A percentile compares a stretch with the other conserved stretches of the same genome.
These are phyloP conservation scores for Misgurnus mizolepis DNA, from an alignment of 2,113 vertebrate genomes.

Conservation along the genomic window DNA sequence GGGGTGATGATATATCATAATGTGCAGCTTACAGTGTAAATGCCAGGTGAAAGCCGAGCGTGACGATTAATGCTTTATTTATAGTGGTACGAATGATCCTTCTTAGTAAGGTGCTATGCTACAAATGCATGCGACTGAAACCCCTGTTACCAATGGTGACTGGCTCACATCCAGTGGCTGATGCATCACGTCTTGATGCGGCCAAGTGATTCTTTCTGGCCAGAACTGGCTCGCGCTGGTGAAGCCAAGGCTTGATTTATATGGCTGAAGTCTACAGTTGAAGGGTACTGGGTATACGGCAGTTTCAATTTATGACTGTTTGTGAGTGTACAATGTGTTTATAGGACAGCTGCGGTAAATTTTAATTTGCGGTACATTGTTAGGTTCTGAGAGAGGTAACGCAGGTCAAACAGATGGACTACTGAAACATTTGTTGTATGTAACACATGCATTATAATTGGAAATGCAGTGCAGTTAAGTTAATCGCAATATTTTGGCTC, in stretches of 20 bases:
- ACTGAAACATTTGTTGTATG: constrained; percentile 2
- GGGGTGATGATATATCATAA: constrained; percentile 78
- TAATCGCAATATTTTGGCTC: background rate
- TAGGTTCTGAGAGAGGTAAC: background rate
- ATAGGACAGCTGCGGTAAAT: constrained; percentile 32
- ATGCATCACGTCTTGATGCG: constrained; percentile 57
- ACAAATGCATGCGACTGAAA: constrained; percentile 64
- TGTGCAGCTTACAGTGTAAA: constrained; percentile 64
- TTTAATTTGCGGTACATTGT: constrained; percentile 19
- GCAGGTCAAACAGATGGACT: constrained; percentile 11
- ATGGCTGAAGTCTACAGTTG: constrained; percentile 10
- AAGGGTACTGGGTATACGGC: constrained; percentile 15
- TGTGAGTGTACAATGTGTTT: constrained; percentile 23
- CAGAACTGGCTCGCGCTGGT: constrained; percentile 50
- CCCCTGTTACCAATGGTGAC: constrained; percentile 44
- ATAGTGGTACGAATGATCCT: constrained; percentile 61
- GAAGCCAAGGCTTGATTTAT: constrained; percentile 35
- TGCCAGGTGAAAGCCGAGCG: constrained; percentile 45
- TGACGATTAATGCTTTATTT: constrained; percentile 68
- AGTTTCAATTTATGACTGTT: constrained; percentile 30
- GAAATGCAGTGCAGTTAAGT: background rate
- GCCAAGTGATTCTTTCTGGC: constrained; percentile 46
- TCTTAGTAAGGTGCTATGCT: constrained; percentile 52
- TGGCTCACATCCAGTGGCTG: constrained; percentile 68
- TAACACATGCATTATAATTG: background rate